phyloP scores from a whole-genome alignment of 2,113 vertebrate genomes.

The Elachura formosa region DNA sequence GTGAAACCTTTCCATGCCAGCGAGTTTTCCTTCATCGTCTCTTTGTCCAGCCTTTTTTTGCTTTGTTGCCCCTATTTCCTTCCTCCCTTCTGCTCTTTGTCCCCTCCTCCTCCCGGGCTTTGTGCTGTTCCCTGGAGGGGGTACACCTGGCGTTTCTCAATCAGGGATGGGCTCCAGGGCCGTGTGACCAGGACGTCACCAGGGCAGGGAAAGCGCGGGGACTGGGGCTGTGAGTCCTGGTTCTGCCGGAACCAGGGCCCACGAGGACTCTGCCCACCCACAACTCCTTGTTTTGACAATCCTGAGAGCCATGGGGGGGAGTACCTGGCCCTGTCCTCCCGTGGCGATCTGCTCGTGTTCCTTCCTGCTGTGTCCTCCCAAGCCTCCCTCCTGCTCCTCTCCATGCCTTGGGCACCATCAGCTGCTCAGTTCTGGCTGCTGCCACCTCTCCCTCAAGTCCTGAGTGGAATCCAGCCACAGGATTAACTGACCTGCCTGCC shows the following conservation, averaged over 20 bases:
- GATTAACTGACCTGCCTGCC: too few relatives aligned
- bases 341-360: neutral
- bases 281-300: conserved; percentile 71
- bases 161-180: conserved; percentile 70
- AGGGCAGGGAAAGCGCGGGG: conserved; percentile 10
- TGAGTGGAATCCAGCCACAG: too few relatives aligned
- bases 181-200: conserved; percentile 17
- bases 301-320: neutral
- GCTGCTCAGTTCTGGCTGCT: neutral
- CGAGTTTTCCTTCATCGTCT: conserved; percentile 8
- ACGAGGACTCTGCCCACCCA: neutral
- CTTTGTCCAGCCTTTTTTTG: conserved; percentile 32
- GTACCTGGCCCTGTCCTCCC: conserved; percentile 36
- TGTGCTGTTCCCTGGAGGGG: conserved; percentile 54
- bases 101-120: conserved; percentile 50
- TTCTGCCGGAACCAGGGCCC: neutral
- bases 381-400: neutral
- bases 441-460: neutral
- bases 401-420: neutral
- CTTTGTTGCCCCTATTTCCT: neutral
- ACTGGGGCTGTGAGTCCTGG: neutral
- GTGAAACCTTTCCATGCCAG: conserved; percentile 1
- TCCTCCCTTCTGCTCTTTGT: neutral
- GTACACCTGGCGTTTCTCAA: conserved; percentile 67
- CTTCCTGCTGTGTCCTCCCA: neutral